phyloP scores from a whole-genome alignment of 2,113 vertebrate species.

The Sterna hirundo region DNA sequence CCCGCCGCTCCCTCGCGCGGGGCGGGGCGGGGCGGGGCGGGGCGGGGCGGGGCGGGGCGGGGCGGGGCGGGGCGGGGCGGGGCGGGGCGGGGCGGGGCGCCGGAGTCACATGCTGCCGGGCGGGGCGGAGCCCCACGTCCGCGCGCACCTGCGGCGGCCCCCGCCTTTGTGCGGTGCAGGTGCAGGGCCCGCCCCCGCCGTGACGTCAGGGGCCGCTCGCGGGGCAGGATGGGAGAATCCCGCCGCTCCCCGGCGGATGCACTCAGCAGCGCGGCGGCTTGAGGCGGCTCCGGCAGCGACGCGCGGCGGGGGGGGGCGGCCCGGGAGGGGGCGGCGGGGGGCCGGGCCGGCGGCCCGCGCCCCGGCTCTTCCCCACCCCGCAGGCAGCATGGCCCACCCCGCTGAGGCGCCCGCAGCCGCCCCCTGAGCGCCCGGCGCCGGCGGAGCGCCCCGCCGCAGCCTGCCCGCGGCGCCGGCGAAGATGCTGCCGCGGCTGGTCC shows the following conservation, averaged over 20 bases:
- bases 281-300: conserved; percentile 64
- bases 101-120: neutral
- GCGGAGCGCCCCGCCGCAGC: neutral
- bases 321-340: conserved; percentile 8
- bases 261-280: conserved; percentile 65
- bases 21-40: too few relatives aligned
- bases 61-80: too few relatives aligned
- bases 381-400: neutral
- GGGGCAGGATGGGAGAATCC: conserved; percentile 79
- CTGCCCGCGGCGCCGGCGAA: conserved; percentile 8
- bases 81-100: too few relatives aligned
- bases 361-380: neutral
- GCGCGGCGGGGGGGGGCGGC: conserved; percentile 26
- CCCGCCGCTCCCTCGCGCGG: neutral
- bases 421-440: conserved; percentile 5
- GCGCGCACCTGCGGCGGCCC: conserved; percentile 8
- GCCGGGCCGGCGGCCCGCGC: neutral
- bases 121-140: neutral
- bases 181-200: conserved; percentile 22
- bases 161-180: conserved; percentile 57
- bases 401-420: neutral
- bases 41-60: too few relatives aligned
- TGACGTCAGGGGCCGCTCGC: conserved; percentile 74
- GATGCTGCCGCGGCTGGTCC: conserved; percentile 27
- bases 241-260: conserved; percentile 79